A percentile compares a stretch with the other conserved stretches of the same genome.
Evolutionary conservation across 2,888 invertebrate genomes (phyloP).

Genomic region (Dynastes hyllus): DNA sequence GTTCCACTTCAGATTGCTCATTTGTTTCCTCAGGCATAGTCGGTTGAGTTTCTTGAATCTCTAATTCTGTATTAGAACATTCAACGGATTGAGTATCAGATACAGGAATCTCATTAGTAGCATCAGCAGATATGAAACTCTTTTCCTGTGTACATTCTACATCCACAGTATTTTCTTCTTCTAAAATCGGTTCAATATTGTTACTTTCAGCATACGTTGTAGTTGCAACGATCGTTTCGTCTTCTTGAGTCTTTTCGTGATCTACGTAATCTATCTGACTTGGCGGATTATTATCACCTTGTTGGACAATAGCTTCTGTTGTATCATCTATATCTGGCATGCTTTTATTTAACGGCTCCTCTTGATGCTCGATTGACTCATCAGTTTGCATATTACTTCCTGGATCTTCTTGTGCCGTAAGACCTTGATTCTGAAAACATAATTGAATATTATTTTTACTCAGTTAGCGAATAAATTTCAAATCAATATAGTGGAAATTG

Average conservation of each 20-base stretch:
- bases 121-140: background rate
- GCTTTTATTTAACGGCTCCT: constrained; percentile 4
- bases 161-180: background rate
- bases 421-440: constrained; percentile 27
- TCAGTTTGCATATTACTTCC: background rate
- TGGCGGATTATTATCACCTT: background rate
- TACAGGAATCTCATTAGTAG: background rate
- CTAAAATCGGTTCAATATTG: background rate
- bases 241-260: constrained; percentile 16
- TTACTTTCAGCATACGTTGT: background rate
- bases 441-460: background rate
- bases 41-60: background rate
- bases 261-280: background rate
- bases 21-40: background rate
- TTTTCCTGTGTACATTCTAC: background rate
- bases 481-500: no score
- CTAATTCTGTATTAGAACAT: background rate
- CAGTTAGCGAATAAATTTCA: no score
- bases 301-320: background rate
- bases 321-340: constrained; percentile 34
- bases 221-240: background rate
- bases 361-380: constrained; percentile 1
- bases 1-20: background rate
- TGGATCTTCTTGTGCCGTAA: background rate
- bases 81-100: background rate